Evolutionary conservation across 2,797 vertebrate genomes (phyloP), one percentile per base, ranked within the genome.

Genomic region (Coracias cyanogaster): DNA sequence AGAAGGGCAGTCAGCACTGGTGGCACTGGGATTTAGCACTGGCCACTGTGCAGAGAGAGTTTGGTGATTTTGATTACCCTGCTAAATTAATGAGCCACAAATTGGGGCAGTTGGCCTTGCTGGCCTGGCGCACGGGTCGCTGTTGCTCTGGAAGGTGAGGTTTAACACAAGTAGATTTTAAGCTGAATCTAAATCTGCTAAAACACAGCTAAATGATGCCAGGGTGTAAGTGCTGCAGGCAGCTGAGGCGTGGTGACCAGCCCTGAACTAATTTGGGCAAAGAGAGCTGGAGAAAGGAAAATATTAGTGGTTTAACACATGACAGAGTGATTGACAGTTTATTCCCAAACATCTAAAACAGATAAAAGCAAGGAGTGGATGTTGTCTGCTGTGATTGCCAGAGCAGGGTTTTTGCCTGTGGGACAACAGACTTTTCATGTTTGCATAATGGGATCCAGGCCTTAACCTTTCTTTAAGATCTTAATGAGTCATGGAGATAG

Each of bases 31-130:
- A 7, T 39, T 29, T n/a, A 22, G 26, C 39, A 25, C 11, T 1
- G 1, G 24, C 28, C 15, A 12, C 15, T 33, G 55, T 8, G 16
- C 18, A 16, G 41, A 8, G 15, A 15, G 39, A 10, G 7, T 28
- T 22, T 0, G 3, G 31, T 60, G 22, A 10, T 66, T 48, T 57
- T 33, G 16, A 18, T 60, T 6, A 20, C n/a, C 22, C 8, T 52
- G 16, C 35, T 43, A 37, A 70, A 45, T 26, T 29, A 51, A 55
- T 4, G 22, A 90, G 15, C 64, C 10, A 24, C 45, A 25, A 2
- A 25, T 1, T 7, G 48, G 51, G 35, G 15, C 4, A 1, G 48
- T 25, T 76, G 8, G 22, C 33, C 25, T 67, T 0, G 0, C 21
- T 43, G 65, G 41, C 6, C 3, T 12, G 19, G 39, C 31, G 33